Evolutionary conservation across 2,797 vertebrate species (phyloP), one percentile per base, ranked within the genome.

Genomic region (Danio tinwini): DNA sequence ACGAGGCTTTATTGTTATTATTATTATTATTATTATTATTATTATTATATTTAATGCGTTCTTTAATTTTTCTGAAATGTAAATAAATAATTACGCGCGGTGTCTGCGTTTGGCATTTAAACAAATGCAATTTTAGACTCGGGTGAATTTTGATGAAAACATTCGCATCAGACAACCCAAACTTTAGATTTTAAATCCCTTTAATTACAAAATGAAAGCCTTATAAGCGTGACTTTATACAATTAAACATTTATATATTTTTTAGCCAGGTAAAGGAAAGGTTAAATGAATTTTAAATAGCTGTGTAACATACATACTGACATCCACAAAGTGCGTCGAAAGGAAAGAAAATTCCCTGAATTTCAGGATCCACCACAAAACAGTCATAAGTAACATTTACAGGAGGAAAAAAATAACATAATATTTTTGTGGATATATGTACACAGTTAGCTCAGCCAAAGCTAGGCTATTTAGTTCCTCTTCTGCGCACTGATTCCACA

Each of bases 241-340:
- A 99, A 96, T 96, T 98, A 97, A 97, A 98, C 95, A 97, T 97
- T 97, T 98, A 97, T 97, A 96, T 97, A 97, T 97, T 93, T 96
- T 95, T 93, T 29, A 95, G 93, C 93, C 95, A 96, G 95, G 92
- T 93, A 97, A 96, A 94, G 93, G 95, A 96, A 97, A 92, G 92
- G 91, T 93, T 95, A 97, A 98, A 95, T 96, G 94, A 96, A 94
- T 95, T 94, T 95, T 95, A 96, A 97, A 97, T 98, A 98, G 92
- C 92, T 94, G 97, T 96, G 94, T 97, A 76, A 98, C 96, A 96
- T 97, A 99, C 97, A 99, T 97, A 96, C 93, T 92, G 94, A 96
- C 94, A 97, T 98, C 96, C 97, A 99, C 98, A 99, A 99, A 98
- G 98, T 99, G 98, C 97, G 96, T 98, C 95, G 91, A 98, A 98